Evolutionary conservation across 2,888 invertebrate genomes (phyloP), one percentile per base, ranked within the genome.

Genomic region (Herminia tarsipennalis): DNA sequence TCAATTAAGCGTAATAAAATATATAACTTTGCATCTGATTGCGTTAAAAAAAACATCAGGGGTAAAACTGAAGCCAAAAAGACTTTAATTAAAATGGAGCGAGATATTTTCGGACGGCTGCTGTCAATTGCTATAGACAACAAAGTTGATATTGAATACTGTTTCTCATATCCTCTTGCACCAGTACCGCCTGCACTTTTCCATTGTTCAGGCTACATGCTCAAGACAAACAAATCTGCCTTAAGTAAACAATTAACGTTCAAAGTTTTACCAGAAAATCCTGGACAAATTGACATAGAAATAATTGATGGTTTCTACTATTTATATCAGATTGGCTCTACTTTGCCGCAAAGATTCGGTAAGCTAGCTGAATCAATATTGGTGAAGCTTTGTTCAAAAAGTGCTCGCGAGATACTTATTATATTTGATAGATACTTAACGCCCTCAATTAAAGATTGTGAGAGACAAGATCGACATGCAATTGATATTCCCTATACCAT

Each of bases 391-490:
- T 41, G 33, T 30, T 41, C 27, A 22, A 40, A 50, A 51, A 44
- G 47, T 21, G 54, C 51, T 2, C 13, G 18, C 34, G 43, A 62
- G 54, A 21, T 63, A 52, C 56, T 66, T 34, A 16, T 53, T 42
- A 36, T 50, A 35, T 39, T 39, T 24, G 39, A 39, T 30, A 14
- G 28, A n/a, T 73, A 77, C 48, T 58, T 68, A 28, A 34, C 59
- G 21, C 73, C 76, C 1, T 75, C 73, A 14, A 75, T 76, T 32
- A 80, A 78, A 68, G 74, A 77, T 62, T 64, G 44, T 16, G 73
- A 77, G 64, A 14, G 49, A 34, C 20, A 33, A 21, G 49, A 24
- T 14, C 6, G 53, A 34, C 27, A 35, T 27, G 52, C 14, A 40
- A 42, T 44, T 40, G 52, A 47, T 49, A 52, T 47, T 38, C 44